Percentiles rank a stretch among this genome's conserved stretches.
Conservation (phyloP, 1,140 invertebrate species). For the Lasioglossum baleicum region DNA sequence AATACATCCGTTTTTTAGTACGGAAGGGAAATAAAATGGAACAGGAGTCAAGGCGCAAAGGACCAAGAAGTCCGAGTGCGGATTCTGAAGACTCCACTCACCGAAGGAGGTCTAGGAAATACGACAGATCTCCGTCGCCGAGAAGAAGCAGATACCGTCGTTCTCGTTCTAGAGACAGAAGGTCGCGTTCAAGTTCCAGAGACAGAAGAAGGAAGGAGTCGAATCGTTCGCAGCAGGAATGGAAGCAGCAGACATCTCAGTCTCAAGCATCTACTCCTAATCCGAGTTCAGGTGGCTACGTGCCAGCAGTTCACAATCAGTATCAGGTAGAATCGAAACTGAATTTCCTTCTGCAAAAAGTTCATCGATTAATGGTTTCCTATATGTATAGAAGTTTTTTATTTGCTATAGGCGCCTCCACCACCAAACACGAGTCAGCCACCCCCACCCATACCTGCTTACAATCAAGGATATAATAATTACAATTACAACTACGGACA, state of each 20-base stretch:
- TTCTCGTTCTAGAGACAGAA: constrained; percentile 73
- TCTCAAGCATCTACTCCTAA: constrained; percentile 52
- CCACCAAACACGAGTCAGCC: constrained; percentile 75
- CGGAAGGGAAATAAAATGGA: constrained; percentile 63
- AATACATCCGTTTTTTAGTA: not conserved
- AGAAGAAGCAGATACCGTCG: constrained; percentile 73
- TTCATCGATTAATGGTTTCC: too few relatives aligned
- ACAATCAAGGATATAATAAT: constrained; percentile 74
- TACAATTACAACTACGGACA: constrained; percentile 74
- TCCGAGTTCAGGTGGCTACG: constrained; percentile 66
- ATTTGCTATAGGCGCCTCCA: constrained; percentile 62
- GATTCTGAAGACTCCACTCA: constrained; percentile 75
- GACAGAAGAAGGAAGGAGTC: constrained; percentile 72
- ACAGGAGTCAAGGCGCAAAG: constrained; percentile 70
- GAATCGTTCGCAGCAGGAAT: constrained; percentile 66
- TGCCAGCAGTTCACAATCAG: constrained; percentile 73
- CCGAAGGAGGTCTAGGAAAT: constrained; percentile 73
- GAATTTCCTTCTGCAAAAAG: not conserved
- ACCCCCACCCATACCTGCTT: constrained; percentile 71
- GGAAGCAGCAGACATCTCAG: constrained; percentile 68
- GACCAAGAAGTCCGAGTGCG: constrained; percentile 72
- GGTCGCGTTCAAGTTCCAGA: constrained; percentile 70
- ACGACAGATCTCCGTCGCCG: constrained; percentile 76
- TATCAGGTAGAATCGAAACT: constrained; percentile 70
- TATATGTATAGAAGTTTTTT: not conserved